Evolutionary conservation across 2,113 vertebrate genomes (phyloP).

Genomic region (Tilapia sparmanii): DNA sequence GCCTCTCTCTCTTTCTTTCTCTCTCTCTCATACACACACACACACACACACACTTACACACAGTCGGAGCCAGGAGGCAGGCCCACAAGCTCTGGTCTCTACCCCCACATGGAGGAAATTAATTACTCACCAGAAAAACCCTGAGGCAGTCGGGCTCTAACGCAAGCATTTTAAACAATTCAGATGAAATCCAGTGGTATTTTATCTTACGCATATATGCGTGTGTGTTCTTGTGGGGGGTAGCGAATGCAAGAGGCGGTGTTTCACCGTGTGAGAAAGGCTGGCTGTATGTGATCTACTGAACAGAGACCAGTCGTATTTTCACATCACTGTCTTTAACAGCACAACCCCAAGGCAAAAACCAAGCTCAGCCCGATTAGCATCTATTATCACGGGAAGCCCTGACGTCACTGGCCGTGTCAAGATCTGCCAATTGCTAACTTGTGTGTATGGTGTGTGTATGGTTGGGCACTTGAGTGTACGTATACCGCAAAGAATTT

Average conservation of each 20-base stretch:
- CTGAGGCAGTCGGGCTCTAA: conserved; percentile 49
- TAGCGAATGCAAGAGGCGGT: not conserved
- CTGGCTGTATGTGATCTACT: not conserved
- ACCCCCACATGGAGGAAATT: conserved; percentile 64
- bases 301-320: not conserved
- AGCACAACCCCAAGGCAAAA: not conserved
- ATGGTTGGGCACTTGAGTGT: not conserved
- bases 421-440: conserved; percentile 12
- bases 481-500: not conserved
- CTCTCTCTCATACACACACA: not conserved
- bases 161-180: conserved; percentile 62
- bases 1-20: conserved; percentile 30
- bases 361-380: not conserved
- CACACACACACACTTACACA: not conserved
- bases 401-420: conserved; percentile 16
- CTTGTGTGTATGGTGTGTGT: not conserved
- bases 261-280: not conserved
- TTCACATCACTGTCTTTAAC: not conserved
- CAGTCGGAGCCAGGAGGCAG: conserved; percentile 37
- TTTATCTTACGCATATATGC: conserved; percentile 7
- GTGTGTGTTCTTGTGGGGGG: not conserved
- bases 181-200: conserved; percentile 49
- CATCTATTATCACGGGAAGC: not conserved
- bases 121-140: conserved; percentile 70
- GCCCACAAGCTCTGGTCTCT: conserved; percentile 53